phyloP scores from a whole-genome alignment of 2,888 invertebrate species.

The Phortica magna region DNA sequence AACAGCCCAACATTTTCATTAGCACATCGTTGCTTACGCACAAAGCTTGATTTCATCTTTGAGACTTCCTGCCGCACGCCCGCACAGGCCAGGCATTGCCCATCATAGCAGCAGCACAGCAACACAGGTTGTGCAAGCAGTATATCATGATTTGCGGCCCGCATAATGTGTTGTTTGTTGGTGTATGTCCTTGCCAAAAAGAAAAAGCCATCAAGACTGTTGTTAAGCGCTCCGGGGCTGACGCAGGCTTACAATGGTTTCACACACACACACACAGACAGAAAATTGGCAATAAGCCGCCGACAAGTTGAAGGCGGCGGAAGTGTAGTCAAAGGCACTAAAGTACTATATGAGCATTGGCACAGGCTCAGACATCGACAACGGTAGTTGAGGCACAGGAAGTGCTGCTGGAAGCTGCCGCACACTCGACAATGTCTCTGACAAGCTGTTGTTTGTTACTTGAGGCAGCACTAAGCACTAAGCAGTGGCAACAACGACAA shows the following conservation, averaged over 20 bases:
- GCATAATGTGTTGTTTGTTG: too few species aligned
- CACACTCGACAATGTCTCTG: neutral
- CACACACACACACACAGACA: neutral
- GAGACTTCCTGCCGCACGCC: too few species aligned
- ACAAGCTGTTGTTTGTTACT: neutral
- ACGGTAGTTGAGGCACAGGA: neutral
- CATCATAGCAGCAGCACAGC: too few species aligned
- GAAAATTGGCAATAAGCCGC: constrained; percentile 11
- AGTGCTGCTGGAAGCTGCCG: neutral
- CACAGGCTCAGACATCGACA: neutral
- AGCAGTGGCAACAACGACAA: constrained; percentile 16
- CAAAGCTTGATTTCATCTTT: too few species aligned
- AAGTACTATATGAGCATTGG: too few species aligned
- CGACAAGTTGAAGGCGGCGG: neutral
- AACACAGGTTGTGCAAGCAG: too few species aligned
- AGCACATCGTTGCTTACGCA: too few species aligned
- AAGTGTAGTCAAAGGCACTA: constrained; percentile 6
- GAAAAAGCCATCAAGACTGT: neutral
- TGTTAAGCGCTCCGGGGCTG: neutral
- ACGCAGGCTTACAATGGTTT: neutral
- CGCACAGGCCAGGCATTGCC: too few species aligned
- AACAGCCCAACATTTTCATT: too few species aligned
- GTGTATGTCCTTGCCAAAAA: neutral
- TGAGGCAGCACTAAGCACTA: neutral
- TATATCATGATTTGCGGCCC: too few species aligned